phyloP scores from a whole-genome alignment of 2,113 vertebrate genomes.

The Oreochromis tanganicae region DNA sequence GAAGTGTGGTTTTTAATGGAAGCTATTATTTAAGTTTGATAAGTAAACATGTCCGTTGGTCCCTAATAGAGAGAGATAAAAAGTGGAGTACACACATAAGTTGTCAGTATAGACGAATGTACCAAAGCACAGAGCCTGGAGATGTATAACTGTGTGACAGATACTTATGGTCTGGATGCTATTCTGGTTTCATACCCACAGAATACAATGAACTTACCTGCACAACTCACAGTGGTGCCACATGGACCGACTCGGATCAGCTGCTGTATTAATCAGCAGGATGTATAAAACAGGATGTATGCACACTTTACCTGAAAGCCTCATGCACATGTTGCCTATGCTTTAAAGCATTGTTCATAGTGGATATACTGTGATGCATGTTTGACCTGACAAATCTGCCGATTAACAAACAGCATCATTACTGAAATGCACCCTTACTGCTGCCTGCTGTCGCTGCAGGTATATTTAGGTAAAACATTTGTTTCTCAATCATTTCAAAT shows the following conservation, averaged over 20 bases:
- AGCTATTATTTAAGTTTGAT: not conserved
- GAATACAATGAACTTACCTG: not conserved
- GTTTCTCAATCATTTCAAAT: not conserved
- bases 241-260: not conserved
- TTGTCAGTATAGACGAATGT: not conserved
- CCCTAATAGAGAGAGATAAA: not conserved
- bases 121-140: not conserved
- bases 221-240: not conserved
- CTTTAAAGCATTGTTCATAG: not conserved
- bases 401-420: not conserved
- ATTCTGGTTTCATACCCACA: not conserved
- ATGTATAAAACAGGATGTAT: not conserved
- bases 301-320: not conserved
- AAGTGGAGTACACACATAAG: not conserved
- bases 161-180: not conserved
- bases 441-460: not conserved
- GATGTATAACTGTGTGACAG: not conserved
- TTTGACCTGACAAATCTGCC: not conserved
- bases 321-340: fast-evolving
- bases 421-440: not conserved
- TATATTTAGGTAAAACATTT: not conserved
- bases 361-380: not conserved
- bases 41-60: not conserved
- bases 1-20: not conserved
- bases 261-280: not conserved